phyloP scores from a whole-genome alignment of 2,113 vertebrate genomes.

The Dipodomys stephensi region DNA sequence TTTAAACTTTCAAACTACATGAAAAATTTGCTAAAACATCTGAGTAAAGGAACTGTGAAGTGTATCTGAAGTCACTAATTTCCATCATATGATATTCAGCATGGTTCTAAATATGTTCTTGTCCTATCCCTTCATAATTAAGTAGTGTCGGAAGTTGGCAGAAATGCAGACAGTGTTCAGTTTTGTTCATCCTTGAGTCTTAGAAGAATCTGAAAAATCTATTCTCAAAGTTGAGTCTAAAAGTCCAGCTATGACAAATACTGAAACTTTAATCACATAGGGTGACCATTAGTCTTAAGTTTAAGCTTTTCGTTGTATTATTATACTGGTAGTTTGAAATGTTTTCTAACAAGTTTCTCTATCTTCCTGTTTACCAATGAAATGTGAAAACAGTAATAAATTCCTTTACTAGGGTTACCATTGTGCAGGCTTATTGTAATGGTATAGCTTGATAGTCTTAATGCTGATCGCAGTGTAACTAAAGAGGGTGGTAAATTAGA shows the following conservation, averaged over 20 bases:
- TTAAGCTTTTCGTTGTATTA: conserved; percentile 18
- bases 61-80: background rate
- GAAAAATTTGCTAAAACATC: conserved; percentile 2
- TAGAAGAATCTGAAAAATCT: background rate
- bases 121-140: background rate
- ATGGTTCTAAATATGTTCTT: background rate
- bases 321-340: background rate
- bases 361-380: conserved; percentile 1
- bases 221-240: background rate
- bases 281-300: background rate
- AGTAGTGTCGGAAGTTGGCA: background rate
- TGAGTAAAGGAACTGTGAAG: background rate
- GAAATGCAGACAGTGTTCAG: background rate
- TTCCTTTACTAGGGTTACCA: conserved; percentile 33
- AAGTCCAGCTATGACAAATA: background rate
- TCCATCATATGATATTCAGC: background rate
- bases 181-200: conserved; percentile 6
- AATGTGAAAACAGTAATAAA: conserved; percentile 46
- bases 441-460: background rate
- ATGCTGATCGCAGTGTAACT: conserved; percentile 42
- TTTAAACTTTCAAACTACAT: background rate
- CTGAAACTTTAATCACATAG: background rate
- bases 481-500: conserved; percentile 46
- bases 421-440: conserved; percentile 31
- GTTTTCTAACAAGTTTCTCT: conserved; percentile 17